Percentiles rank a stretch among this genome's conserved stretches.
Evolutionary conservation across 2,113 vertebrate genomes (phyloP).

Genomic region (Petrocephalus zakoni): DNA sequence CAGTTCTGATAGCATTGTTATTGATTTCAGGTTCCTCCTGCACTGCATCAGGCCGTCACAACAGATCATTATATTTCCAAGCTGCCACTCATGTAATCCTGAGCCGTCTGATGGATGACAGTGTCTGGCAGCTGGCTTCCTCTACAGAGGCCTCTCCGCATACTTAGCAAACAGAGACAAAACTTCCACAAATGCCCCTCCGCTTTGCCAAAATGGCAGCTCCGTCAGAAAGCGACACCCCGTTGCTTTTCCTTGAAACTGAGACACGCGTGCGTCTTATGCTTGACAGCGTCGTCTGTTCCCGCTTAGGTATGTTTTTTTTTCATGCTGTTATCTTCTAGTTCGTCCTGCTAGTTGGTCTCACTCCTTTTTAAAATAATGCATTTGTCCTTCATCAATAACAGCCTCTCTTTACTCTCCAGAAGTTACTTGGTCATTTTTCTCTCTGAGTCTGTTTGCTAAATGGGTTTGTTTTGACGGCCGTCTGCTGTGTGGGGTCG

Average conservation of each 20-base stretch:
- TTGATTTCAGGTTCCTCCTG: constrained; percentile 69
- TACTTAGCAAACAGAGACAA: neutral
- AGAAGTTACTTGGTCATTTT: constrained; percentile 26
- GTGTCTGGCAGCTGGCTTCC: constrained; percentile 41
- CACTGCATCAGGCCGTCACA: constrained; percentile 60
- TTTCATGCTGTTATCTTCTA: neutral
- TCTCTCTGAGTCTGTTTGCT: constrained; percentile 25
- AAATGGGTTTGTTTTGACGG: constrained; percentile 41
- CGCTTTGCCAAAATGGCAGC: neutral
- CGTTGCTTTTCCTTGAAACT: constrained; percentile 25
- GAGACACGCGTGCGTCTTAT: constrained; percentile 29
- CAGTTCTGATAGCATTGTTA: constrained; percentile 72
- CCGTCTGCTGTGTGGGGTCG: constrained; percentile 22
- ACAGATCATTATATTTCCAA: constrained; percentile 67
- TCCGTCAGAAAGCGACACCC: constrained; percentile 5
- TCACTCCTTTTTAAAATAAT: constrained; percentile 31
- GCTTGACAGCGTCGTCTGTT: neutral
- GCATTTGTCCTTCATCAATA: constrained; percentile 41
- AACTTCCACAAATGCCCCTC: constrained; percentile 33
- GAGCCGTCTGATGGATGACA: constrained; percentile 52
- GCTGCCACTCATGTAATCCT: constrained; percentile 68
- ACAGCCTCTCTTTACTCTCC: constrained; percentile 29
- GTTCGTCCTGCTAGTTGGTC: constrained; percentile 1
- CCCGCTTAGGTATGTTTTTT: neutral
- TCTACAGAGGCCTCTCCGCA: constrained; percentile 30